Percentiles rank a stretch among this genome's conserved stretches.
Conservation (phyloP, 2,888 invertebrate species). For the Lamellibrachia satsuma region DNA sequence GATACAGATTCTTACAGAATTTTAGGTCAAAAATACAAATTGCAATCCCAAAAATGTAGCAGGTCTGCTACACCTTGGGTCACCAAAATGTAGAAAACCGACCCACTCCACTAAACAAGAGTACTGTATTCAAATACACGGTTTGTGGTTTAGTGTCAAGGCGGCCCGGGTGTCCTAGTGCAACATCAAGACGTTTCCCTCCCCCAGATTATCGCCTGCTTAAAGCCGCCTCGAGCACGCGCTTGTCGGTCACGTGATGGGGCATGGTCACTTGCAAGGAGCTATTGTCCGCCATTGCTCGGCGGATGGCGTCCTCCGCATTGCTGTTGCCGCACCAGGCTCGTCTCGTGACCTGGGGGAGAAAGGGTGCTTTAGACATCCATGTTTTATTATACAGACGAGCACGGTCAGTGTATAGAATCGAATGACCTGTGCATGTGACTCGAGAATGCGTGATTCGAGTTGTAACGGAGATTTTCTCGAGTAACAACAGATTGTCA, state of each 20-base stretch:
- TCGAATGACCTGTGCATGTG: background rate
- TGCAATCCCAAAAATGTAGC: no score
- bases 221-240: background rate
- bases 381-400: background rate
- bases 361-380: background rate
- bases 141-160: no score
- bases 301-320: conserved; percentile 68
- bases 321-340: conserved; percentile 72
- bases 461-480: no score
- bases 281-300: conserved; percentile 67
- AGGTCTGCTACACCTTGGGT: no score
- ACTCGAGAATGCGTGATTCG: no score
- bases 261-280: background rate
- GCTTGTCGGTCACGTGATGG: background rate
- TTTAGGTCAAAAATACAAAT: no score
- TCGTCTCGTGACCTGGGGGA: conserved; percentile 66
- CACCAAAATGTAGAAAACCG: no score
- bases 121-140: no score
- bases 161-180: background rate
- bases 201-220: background rate
- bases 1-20: no score
- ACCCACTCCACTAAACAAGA: no score
- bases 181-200: background rate
- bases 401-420: background rate
- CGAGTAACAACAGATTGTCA: no score